Evolutionary conservation across 1,140 invertebrate species (phyloP).

Genomic region (Ruditapes philippinarum): DNA sequence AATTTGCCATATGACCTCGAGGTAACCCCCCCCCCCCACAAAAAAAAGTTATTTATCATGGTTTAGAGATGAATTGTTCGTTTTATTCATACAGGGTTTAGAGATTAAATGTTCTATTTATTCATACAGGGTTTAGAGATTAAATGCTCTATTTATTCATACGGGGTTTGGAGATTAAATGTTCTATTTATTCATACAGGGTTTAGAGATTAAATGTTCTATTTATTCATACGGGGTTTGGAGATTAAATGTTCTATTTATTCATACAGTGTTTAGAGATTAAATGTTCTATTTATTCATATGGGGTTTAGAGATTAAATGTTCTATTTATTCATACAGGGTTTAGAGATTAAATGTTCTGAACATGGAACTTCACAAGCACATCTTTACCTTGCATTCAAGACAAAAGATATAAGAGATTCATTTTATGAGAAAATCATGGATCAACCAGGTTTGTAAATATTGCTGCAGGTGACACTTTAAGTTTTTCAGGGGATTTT

Average conservation of each 20-base stretch:
- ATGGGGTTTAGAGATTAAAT: no score
- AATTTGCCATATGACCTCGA: no score
- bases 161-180: no score
- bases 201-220: not conserved
- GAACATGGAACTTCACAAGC: constrained; percentile 87
- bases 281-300: constrained; percentile 23
- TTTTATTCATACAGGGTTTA: no score
- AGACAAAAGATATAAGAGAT: constrained; percentile 89
- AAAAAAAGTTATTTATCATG: no score
- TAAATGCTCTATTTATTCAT: no score
- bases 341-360: constrained; percentile 93
- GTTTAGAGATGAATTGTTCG: no score
- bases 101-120: no score
- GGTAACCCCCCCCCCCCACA: no score
- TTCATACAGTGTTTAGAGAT: not conserved
- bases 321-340: constrained; percentile 88
- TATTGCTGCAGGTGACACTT: no score
- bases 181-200: not conserved
- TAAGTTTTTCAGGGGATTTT: no score
- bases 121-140: no score
- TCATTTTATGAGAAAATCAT: constrained; percentile 90
- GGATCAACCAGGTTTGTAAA: constrained; percentile 88
- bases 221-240: not conserved
- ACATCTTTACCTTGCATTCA: constrained; percentile 87
- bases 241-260: not conserved